These are phyloP conservation scores for Spodoptera litura DNA, from an alignment of 1,140 invertebrate species.

Conservation along the genomic window DNA sequence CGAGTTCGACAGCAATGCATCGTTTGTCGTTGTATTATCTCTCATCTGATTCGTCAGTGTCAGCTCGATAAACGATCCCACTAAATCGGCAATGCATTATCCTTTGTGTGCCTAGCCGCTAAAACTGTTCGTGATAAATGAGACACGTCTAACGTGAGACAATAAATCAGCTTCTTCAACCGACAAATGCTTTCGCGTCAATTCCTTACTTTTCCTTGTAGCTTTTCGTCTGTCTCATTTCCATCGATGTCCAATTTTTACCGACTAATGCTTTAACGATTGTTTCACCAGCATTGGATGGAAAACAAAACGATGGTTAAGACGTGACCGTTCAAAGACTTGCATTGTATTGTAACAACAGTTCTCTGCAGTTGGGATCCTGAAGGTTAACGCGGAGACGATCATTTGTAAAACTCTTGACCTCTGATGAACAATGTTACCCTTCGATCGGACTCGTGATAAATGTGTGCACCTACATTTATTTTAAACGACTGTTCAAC, in stretches of 20 bases:
- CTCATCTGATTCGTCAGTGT: conserved; percentile 65
- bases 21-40: conserved; percentile 55
- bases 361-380: conserved; percentile 27
- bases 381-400: conserved; percentile 51
- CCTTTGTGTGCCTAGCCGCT: conserved; percentile 64
- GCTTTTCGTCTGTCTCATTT: conserved; percentile 40
- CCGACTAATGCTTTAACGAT: conserved; percentile 10
- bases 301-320: conserved; percentile 36
- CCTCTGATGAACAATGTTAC: conserved; percentile 52
- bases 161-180: conserved; percentile 67
- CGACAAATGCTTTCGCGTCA: conserved; percentile 49
- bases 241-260: conserved; percentile 44
- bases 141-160: conserved; percentile 62
- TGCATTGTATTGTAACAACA: conserved; percentile 40
- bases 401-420: conserved; percentile 55
- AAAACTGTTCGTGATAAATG: conserved; percentile 72
- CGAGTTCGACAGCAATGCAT: conserved; percentile 2
- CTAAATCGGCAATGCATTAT: conserved; percentile 65
- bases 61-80: conserved; percentile 62
- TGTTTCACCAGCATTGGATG: conserved; percentile 41
- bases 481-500: conserved; percentile 34
- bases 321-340: conserved; percentile 25
- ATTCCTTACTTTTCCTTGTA: conserved; percentile 36
- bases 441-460: conserved; percentile 47
- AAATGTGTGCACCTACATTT: conserved; percentile 43